Base-by-base conservation (phyloP, 2,797 vertebrate genomes). In the Acrossocheilus fasciatus region DNA sequence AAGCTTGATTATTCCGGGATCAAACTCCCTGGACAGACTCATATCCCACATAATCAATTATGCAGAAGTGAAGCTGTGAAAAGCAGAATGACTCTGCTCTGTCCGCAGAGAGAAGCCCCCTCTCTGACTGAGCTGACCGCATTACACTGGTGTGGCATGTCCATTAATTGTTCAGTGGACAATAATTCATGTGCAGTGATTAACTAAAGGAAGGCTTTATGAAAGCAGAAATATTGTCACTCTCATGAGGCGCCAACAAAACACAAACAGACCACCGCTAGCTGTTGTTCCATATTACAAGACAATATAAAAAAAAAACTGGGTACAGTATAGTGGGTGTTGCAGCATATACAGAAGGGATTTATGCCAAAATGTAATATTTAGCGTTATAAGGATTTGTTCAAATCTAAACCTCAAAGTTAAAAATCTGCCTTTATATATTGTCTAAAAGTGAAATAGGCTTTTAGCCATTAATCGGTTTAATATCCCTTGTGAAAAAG, bases 201-300 rank as follows among this genome's bases (percentile, higher is more conserved):
- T 85, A 85, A 69, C 78, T 73, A 52, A 34, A 39, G 85, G 81
- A 85, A n/a, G n/a, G 62, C 6, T 34, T 85, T 68, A 64, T 80
- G 69, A 79, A 70, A 81, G 79, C 52, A 10, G 39, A 45, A 82
- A 89, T n/a, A 70, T 52, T 82, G 39, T 23, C 75, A 15, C 34
- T 70, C 20, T 64, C 83, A 86, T 45, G 45, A 50, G 5, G 50
- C 85, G 78, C 86, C 68, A 23, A 39, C 68, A 52, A 86, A 59
- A 70, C 81, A 43, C 81, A 39, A 89, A 90, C 89, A 78, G 90
- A 91, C 88, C 20, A 62, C 14, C 1, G 3, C 87, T 54, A 66
- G 36, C 80, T 10, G 41, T 43, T 62, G 23, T 62, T 72, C 69
- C 54, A 57, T 39, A 73, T 47, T 50, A 69, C 62, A 87, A n/a